Evolutionary conservation across 2,888 invertebrate genomes (phyloP).

Genomic region (Napeogenes sylphis): DNA sequence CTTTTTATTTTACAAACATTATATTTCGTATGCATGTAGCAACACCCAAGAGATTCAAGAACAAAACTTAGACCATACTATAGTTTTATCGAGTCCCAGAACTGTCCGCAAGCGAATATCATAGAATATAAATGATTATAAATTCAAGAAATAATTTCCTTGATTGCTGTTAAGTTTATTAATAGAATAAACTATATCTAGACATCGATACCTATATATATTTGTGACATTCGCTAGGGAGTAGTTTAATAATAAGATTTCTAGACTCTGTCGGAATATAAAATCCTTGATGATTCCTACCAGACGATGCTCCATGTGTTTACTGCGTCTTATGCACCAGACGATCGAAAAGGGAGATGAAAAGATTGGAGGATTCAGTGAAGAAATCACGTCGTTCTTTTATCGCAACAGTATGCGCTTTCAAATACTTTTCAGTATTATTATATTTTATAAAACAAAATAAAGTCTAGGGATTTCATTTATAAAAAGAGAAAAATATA

Average conservation of each 20-base stretch:
- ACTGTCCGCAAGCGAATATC: background rate
- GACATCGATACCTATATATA: slow-evolving; percentile 38
- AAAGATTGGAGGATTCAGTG: slow-evolving; percentile 63
- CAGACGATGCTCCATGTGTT: slow-evolving; percentile 63
- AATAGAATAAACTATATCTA: slow-evolving; percentile 32
- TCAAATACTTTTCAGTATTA: slow-evolving; percentile 17
- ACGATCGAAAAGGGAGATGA: slow-evolving; percentile 48
- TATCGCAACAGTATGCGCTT: slow-evolving; percentile 43
- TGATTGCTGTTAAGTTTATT: background rate
- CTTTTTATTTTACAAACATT: too few species aligned
- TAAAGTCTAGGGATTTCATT: background rate
- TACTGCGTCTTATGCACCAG: slow-evolving; percentile 48
- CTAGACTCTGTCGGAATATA: slow-evolving; percentile 60
- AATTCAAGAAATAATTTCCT: too few species aligned
- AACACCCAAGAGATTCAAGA: slow-evolving; percentile 41
- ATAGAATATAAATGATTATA: too few species aligned
- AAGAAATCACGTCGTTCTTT: slow-evolving; percentile 69
- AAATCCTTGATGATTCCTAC: slow-evolving; percentile 59
- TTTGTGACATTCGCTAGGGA: slow-evolving; percentile 46
- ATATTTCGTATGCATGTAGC: too few species aligned
- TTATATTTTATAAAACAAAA: slow-evolving; percentile 1
- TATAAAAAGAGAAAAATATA: too few species aligned
- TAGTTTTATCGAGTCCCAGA: slow-evolving; percentile 33
- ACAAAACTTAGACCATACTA: slow-evolving; percentile 40
- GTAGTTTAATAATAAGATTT: slow-evolving; percentile 62